Percentiles rank a stretch among this genome's conserved stretches.
Evolutionary conservation across 2,888 invertebrate species (phyloP).

Genomic region (Drymonia ruficornis): DNA sequence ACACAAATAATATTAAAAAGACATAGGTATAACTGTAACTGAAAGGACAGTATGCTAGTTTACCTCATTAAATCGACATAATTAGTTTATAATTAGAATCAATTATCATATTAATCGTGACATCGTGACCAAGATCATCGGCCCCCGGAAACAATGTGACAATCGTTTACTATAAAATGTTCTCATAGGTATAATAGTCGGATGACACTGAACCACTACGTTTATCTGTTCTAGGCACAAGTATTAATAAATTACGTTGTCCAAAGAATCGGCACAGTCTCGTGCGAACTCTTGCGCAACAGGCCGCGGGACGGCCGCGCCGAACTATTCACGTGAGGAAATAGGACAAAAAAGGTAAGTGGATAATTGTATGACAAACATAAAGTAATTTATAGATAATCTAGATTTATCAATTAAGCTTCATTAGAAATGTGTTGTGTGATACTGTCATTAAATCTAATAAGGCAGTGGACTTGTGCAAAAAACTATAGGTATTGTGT

Average conservation of each 20-base stretch:
- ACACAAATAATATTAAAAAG: too few relatives aligned
- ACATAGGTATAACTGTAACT: too few relatives aligned
- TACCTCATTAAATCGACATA: not conserved
- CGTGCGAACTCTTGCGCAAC: conserved; percentile 77
- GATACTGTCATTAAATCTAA: too few relatives aligned
- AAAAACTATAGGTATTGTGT: too few relatives aligned
- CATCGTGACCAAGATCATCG: conserved; percentile 14
- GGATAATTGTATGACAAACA: not conserved
- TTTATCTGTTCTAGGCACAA: conserved; percentile 50
- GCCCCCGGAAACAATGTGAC: conserved; percentile 20
- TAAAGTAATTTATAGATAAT: not conserved
- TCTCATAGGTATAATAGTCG: conserved; percentile 28
- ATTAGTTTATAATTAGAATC: conserved; percentile 9
- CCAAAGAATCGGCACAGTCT: conserved; percentile 74
- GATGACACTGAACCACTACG: conserved; percentile 22
- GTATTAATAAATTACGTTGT: conserved; percentile 79
- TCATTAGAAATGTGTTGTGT: too few relatives aligned
- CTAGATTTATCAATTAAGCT: too few relatives aligned
- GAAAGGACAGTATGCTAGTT: not conserved
- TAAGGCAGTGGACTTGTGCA: too few relatives aligned
- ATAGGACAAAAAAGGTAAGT: conserved; percentile 40
- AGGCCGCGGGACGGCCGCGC: conserved; percentile 55
- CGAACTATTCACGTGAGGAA: conserved; percentile 19
- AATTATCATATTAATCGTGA: conserved; percentile 27
- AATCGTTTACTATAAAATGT: conserved; percentile 30